These are phyloP conservation scores for Acanthochromis polyacanthus DNA, from an alignment of 2,113 vertebrate species.

Conservation along the genomic window DNA sequence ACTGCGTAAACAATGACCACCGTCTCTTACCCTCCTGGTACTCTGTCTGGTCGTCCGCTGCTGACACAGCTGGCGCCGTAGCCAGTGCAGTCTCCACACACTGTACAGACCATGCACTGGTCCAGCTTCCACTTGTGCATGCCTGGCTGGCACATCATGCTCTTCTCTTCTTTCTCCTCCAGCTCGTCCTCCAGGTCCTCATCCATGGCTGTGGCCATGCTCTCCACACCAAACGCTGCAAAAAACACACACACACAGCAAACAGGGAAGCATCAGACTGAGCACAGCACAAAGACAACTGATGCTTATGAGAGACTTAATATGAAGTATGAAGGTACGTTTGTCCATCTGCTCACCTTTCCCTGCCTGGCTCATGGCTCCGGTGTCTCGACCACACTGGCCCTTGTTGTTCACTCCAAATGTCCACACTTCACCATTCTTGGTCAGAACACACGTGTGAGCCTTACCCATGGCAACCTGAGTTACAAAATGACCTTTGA, in stretches of 20 bases:
- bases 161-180: constrained; percentile 98
- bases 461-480: constrained; percentile 99
- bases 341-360: constrained; percentile 87
- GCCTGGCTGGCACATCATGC: constrained; percentile 98
- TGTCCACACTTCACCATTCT: constrained; percentile 97
- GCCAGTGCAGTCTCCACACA: constrained; percentile 98
- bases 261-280: background rate
- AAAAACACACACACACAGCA: background rate
- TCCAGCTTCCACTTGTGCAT: constrained; percentile 99
- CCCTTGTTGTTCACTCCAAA: constrained; percentile 99
- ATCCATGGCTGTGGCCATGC: constrained; percentile 99
- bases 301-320: background rate
- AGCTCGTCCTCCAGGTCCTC: constrained; percentile 98
- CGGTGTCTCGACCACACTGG: constrained; percentile 97
- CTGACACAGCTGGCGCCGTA: constrained; percentile 99
- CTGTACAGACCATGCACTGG: constrained; percentile 99
- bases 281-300: background rate
- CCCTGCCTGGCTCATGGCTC: constrained; percentile 94
- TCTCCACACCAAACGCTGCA: constrained; percentile 95
- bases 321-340: background rate
- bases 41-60: constrained; percentile 95
- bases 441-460: constrained; percentile 97
- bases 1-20: background rate
- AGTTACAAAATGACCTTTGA: constrained; percentile 97
- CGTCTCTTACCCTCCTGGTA: constrained; percentile 94